These are phyloP conservation scores for Corythoichthys haematopterus DNA, from an alignment of 2,113 vertebrate genomes.

Conservation along the genomic window DNA sequence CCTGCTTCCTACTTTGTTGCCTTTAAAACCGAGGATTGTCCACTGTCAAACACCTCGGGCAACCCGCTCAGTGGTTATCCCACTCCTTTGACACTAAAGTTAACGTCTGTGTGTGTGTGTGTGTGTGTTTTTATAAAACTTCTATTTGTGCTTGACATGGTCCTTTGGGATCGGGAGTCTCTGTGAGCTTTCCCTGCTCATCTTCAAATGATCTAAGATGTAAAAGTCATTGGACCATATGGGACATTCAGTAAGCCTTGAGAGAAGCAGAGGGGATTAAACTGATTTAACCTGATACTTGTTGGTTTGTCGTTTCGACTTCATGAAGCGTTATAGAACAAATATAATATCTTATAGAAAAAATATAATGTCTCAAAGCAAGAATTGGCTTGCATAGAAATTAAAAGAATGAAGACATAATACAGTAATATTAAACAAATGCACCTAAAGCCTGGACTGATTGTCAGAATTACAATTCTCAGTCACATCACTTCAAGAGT, in stretches of 20 bases:
- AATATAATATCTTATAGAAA: not conserved
- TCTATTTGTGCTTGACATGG: slow-evolving; percentile 26
- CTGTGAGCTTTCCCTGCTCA: slow-evolving; percentile 4
- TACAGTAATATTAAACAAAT: too few species aligned
- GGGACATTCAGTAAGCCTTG: slow-evolving; percentile 11
- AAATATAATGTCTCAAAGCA: too few species aligned
- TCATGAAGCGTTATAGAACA: not conserved
- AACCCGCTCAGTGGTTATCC: too few species aligned
- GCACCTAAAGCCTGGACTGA: too few species aligned
- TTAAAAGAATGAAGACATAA: too few species aligned
- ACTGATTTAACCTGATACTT: slow-evolving; percentile 23
- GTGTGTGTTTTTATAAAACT: slow-evolving; percentile 1
- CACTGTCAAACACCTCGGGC: too few species aligned
- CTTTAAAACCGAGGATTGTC: too few species aligned
- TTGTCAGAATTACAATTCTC: too few species aligned
- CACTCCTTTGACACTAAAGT: too few species aligned
- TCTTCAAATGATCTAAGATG: not conserved
- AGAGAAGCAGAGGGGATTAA: slow-evolving; percentile 35
- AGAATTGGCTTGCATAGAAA: too few species aligned
- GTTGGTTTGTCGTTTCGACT: not conserved
- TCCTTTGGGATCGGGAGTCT: slow-evolving; percentile 5
- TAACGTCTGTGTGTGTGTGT: slow-evolving; percentile 6
- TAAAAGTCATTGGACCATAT: slow-evolving; percentile 8
- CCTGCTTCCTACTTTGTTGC: too few species aligned
- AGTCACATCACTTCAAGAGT: too few species aligned